phyloP scores from a whole-genome alignment of 2,888 invertebrate genomes.

The Hermodice carunculata region DNA sequence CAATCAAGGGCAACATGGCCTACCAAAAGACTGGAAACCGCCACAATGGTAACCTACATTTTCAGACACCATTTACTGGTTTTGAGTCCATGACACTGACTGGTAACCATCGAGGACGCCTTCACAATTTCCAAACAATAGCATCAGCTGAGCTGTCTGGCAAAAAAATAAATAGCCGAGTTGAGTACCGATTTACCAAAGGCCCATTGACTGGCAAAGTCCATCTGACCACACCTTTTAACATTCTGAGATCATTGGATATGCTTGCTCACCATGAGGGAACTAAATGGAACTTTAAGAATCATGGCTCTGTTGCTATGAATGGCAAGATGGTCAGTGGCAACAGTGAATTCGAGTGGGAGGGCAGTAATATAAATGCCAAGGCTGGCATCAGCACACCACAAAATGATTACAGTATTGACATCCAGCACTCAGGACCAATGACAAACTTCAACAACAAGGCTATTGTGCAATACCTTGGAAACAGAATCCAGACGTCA shows the following conservation, averaged over 20 bases:
- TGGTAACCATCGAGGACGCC: conserved; percentile 19
- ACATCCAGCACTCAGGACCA: neutral
- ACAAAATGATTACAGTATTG: neutral
- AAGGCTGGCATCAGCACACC: conserved; percentile 16
- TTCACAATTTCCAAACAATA: conserved; percentile 25
- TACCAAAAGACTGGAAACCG: neutral
- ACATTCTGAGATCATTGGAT: too few relatives aligned
- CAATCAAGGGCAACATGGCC: neutral
- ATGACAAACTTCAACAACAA: conserved; percentile 17
- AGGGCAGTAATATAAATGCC: conserved; percentile 21
- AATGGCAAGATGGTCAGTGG: too few relatives aligned
- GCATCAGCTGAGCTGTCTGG: neutral
- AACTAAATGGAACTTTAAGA: too few relatives aligned
- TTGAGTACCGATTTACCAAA: too few relatives aligned
- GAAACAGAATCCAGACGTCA: neutral
- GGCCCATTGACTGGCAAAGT: too few relatives aligned
- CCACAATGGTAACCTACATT: neutral
- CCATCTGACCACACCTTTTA: too few relatives aligned
- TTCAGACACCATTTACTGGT: conserved; percentile 14
- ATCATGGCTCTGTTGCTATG: too few relatives aligned
- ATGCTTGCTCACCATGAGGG: too few relatives aligned
- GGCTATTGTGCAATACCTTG: neutral
- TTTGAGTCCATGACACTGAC: neutral
- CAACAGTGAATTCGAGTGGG: conserved; percentile 19
- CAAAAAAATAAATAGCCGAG: neutral